These are phyloP conservation scores for Pelodytes ibericus DNA, from an alignment of 2,797 vertebrate species.

Conservation along the genomic window DNA sequence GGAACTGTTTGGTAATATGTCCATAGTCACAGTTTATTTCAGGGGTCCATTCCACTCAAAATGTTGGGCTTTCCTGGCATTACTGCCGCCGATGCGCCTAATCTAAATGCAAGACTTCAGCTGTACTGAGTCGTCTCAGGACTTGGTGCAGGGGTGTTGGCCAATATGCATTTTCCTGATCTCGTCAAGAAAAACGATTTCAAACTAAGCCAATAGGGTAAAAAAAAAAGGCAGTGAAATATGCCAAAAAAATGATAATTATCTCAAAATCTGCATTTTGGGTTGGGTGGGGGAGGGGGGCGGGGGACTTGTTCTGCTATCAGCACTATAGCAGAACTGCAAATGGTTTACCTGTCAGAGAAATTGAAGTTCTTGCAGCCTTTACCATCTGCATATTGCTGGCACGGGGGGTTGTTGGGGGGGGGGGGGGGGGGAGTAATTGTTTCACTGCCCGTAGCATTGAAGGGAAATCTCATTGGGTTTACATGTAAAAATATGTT, in stretches of 20 bases:
- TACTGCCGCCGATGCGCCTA: no score
- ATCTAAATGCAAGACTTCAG: no score
- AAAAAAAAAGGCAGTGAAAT: no score
- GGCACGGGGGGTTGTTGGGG: not conserved
- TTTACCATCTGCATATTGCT: slow-evolving; percentile 12
- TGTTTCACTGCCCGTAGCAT: not conserved
- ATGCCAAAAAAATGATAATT: not conserved
- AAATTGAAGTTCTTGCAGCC: not conserved
- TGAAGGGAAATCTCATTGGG: not conserved
- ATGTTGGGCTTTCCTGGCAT: no score
- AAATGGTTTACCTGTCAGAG: slow-evolving; percentile 34
- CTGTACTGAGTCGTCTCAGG: no score
- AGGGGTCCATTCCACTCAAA: no score
- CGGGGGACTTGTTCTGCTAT: slow-evolving; percentile 11
- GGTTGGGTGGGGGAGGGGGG: not conserved
- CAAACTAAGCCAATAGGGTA: no score
- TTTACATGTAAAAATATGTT: not conserved
- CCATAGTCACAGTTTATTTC: no score
- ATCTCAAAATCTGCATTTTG: not conserved
- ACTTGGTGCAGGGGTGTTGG: no score
- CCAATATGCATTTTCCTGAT: no score
- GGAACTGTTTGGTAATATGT: no score
- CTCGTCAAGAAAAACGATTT: no score
- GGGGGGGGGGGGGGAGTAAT: not conserved
- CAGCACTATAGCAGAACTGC: slow-evolving; percentile 14